Base-by-base conservation (phyloP, 2,113 vertebrate genomes). In the Dermatemys mawii region DNA sequence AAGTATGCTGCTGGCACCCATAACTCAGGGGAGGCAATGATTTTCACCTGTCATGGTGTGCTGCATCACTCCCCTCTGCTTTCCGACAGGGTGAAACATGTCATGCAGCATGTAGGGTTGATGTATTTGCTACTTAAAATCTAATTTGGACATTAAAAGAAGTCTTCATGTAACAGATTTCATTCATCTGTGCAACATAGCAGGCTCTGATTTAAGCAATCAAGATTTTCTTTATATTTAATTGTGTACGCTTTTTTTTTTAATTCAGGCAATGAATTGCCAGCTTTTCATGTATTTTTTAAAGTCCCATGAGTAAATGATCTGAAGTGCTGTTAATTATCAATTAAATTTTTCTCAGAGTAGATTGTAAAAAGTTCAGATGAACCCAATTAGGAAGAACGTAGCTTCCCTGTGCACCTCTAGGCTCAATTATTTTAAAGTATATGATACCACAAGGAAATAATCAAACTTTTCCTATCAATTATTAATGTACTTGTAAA, bases 251-350 rank as follows among this genome's bases (percentile, higher is more conserved):
- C 83, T 86, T 94, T 54, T 96, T 97, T 89, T 85, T 96, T 94
- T 78, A 94, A 88, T 95, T 92, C 94, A 96, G 94, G 89, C 91
- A 92, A 89, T 97, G 93, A 97, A 78, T 93, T 95, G 90, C 94
- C 96, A 93, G 87, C 92, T 98, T 98, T 98, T 98, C 89, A 97
- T 97, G 95, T 97, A 95, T 97, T 97, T 97, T 96, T 98, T 92
- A 95, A 97, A 97, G 87, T 94, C 95, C 94, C 94, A 95, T 0
- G 1, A 96, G 96, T 87, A 96, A 95, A 95, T 81, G 95, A 96
- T 97, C 94, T 91, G 95, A 97, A 97, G 93, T 97, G 86, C 86
- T 97, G 88, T 96, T 98, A 98, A 98, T 98, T 97, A 97, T 97
- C 95, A 98, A 97, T 98, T 98, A 98, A 97, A 93, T 97, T 97